Percentiles rank a stretch among this genome's conserved stretches.
Evolutionary conservation across 2,888 invertebrate genomes (phyloP).

Genomic region (Calameuta filiformis): DNA sequence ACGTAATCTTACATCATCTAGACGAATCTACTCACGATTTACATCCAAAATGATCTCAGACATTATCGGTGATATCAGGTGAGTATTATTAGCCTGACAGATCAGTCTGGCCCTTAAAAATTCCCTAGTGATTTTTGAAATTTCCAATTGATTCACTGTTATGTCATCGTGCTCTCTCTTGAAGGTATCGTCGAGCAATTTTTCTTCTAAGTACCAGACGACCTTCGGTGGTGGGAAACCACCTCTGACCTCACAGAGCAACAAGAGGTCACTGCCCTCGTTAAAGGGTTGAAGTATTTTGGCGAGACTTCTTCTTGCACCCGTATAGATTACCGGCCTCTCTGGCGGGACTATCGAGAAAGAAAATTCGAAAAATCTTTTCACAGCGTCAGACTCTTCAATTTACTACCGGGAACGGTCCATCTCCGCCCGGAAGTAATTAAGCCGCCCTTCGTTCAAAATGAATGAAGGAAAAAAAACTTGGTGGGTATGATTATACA

Average conservation of each 20-base stretch:
- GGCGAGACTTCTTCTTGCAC: slow-evolving; percentile 37
- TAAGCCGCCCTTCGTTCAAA: not conserved
- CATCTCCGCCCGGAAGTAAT: not conserved
- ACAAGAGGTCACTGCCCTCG: slow-evolving; percentile 50
- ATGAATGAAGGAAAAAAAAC: not conserved
- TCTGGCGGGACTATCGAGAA: slow-evolving; percentile 49
- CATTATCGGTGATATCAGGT: slow-evolving; percentile 76
- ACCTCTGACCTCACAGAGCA: slow-evolving; percentile 54
- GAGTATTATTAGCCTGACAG: slow-evolving; percentile 88
- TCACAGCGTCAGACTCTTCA: not conserved
- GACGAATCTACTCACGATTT: slow-evolving; percentile 49
- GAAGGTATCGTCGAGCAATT: slow-evolving; percentile 77
- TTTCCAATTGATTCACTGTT: slow-evolving; percentile 81
- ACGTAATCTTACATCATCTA: not conserved
- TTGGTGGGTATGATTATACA: not conserved
- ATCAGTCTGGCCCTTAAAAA: slow-evolving; percentile 84
- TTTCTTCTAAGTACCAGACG: slow-evolving; percentile 81
- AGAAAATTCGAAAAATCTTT: not conserved
- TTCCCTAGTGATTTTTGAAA: slow-evolving; percentile 76
- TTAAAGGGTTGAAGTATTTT: slow-evolving; percentile 49
- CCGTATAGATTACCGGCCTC: slow-evolving; percentile 51
- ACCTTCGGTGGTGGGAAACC: slow-evolving; percentile 81
- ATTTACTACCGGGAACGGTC: not conserved
- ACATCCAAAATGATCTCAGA: slow-evolving; percentile 53
- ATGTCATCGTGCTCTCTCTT: slow-evolving; percentile 79